phyloP scores from a whole-genome alignment of 30 jellyfish, hydroid and myxozoan genomes.

The Aurelia aurita region DNA sequence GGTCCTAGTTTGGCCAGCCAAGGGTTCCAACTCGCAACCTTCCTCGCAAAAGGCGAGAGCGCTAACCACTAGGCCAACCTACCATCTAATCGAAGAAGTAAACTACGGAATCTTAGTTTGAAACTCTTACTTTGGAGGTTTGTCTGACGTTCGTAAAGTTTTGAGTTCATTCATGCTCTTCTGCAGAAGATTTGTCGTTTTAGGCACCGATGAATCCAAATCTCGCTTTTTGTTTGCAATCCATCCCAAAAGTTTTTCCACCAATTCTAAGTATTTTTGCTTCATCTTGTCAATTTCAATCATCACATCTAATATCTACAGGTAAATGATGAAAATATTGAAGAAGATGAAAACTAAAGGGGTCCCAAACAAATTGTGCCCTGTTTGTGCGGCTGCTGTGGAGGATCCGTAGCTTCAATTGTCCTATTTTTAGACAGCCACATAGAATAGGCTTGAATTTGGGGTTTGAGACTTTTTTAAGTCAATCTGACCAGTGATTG shows the following conservation, averaged over 20 bases:
- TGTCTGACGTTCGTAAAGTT: slow-evolving; percentile 67
- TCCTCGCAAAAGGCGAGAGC: no score
- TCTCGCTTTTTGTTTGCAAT: slow-evolving; percentile 10
- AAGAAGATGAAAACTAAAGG: no score
- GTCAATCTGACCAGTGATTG: no score
- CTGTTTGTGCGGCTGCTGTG: no score
- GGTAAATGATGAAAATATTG: neutral
- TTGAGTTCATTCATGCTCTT: slow-evolving; percentile 58
- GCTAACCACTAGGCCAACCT: no score
- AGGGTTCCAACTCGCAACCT: no score
- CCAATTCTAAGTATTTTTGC: slow-evolving; percentile 36
- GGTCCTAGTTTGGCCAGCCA: no score
- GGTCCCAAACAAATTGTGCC: no score
- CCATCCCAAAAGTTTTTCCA: slow-evolving; percentile 56
- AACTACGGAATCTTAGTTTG: neutral
- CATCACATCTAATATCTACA: slow-evolving; percentile 60
- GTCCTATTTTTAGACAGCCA: no score
- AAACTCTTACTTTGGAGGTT: slow-evolving; percentile 68
- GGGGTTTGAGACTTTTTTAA: no score
- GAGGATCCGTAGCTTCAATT: no score
- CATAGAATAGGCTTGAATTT: no score
- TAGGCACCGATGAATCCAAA: slow-evolving; percentile 54
- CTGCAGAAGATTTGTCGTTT: slow-evolving; percentile 48
- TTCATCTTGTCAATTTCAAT: slow-evolving; percentile 73
- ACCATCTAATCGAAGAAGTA: neutral